Conservation (phyloP, 2,888 invertebrate genomes). For the Clistopyga incitator region DNA sequence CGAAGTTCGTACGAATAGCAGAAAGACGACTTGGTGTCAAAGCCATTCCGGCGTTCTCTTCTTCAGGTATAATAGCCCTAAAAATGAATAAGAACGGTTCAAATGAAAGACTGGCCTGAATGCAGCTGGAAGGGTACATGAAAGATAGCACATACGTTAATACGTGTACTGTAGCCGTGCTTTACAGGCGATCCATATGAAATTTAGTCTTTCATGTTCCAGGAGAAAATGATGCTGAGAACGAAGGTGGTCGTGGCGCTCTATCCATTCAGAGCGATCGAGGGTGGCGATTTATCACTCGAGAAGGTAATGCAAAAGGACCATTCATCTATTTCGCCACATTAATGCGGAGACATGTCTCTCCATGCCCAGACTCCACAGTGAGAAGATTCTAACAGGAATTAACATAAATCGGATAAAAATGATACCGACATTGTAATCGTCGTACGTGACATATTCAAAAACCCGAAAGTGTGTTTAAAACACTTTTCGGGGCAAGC, state of each 20-base stretch:
- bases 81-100: conserved; percentile 29
- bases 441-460: no score
- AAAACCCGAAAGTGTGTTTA: no score
- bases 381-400: no score
- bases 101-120: conserved; percentile 30
- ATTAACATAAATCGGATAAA: no score
- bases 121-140: conserved; percentile 9
- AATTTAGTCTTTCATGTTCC: conserved; percentile 77
- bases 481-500: no score
- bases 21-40: conserved; percentile 1
- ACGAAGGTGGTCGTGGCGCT: conserved; percentile 94
- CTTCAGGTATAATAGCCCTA: not conserved
- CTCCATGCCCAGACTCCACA: no score
- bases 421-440: no score
- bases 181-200: conserved; percentile 4
- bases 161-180: not conserved
- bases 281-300: conserved; percentile 94
- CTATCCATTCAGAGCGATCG: conserved; percentile 96
- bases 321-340: not conserved
- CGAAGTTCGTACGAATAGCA: conserved; percentile 11
- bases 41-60: conserved; percentile 21
- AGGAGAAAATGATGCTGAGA: conserved; percentile 89
- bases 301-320: conserved; percentile 88
- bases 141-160: not conserved
- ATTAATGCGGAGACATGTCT: not conserved